Conservation (phyloP, 2,888 invertebrate genomes). For the Aromia moschata region DNA sequence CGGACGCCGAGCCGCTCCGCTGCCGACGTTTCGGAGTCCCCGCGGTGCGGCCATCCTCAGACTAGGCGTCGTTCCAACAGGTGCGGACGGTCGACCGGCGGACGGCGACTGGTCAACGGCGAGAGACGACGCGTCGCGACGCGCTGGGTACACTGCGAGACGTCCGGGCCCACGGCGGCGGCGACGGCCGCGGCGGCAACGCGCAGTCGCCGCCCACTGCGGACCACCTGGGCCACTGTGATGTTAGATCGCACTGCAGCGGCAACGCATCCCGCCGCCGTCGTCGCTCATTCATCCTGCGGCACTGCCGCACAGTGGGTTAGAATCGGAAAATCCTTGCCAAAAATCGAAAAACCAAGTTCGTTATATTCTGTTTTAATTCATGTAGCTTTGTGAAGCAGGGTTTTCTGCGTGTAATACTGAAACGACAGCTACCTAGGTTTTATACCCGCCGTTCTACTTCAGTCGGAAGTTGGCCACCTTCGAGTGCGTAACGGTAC, state of each 20-base stretch:
- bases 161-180: conserved; percentile 44
- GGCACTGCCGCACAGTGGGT: too few species aligned
- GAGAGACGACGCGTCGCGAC: conserved; percentile 48
- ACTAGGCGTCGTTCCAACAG: conserved; percentile 49
- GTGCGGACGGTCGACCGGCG: conserved; percentile 40
- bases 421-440: too few species aligned
- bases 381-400: too few species aligned
- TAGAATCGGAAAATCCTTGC: too few species aligned
- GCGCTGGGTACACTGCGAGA: conserved; percentile 51
- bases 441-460: too few species aligned
- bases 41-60: too few species aligned
- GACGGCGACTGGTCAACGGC: conserved; percentile 36
- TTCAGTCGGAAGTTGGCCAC: too few species aligned
- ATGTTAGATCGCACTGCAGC: conserved; percentile 54
- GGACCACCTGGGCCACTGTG: conserved; percentile 57
- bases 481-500: too few species aligned
- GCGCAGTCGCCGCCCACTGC: conserved; percentile 59
- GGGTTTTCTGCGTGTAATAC: too few species aligned
- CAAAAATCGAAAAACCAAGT: too few species aligned
- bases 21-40: too few species aligned
- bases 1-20: conserved; percentile 28
- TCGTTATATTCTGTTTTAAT: too few species aligned
- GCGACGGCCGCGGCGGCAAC: conserved; percentile 41
- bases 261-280: conserved; percentile 53
- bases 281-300: conserved; percentile 49